Evolutionary conservation across 1,140 invertebrate species (phyloP).

Genomic region (Caerostris extrusa): DNA sequence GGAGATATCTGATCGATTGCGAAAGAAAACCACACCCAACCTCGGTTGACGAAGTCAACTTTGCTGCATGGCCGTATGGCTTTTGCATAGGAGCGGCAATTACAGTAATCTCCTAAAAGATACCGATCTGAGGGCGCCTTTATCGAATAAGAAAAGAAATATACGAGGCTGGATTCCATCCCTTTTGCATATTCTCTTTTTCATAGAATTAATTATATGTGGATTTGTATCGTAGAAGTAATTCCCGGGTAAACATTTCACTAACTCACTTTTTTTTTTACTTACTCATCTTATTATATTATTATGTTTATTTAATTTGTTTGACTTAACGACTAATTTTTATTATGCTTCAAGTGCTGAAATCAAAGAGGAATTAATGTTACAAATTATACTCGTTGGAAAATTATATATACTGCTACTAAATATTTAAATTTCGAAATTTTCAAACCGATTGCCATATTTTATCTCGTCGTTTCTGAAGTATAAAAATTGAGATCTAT

Average conservation of each 20-base stretch:
- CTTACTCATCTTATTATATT: no score
- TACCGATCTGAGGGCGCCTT: constrained; percentile 23
- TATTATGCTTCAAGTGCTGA: no score
- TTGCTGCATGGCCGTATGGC: constrained; percentile 10
- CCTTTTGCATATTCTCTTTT: neutral
- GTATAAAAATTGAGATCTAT: no score
- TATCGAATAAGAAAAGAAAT: neutral
- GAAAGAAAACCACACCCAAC: constrained; percentile 67
- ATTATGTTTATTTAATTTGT: no score
- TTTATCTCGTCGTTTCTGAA: no score
- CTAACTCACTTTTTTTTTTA: neutral
- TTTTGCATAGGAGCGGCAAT: constrained; percentile 35
- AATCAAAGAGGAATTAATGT: no score
- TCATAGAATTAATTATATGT: neutral
- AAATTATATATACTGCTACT: no score
- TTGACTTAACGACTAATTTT: no score
- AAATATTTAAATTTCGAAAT: no score
- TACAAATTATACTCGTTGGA: no score
- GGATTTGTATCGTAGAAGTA: neutral
- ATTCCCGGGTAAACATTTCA: neutral
- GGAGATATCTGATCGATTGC: constrained; percentile 58
- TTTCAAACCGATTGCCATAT: no score
- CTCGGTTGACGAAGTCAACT: constrained; percentile 24
- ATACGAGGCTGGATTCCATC: neutral
- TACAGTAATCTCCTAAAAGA: constrained; percentile 41